Base-by-base conservation (phyloP, 2,797 vertebrate species). In the Eremophila alpestris region DNA sequence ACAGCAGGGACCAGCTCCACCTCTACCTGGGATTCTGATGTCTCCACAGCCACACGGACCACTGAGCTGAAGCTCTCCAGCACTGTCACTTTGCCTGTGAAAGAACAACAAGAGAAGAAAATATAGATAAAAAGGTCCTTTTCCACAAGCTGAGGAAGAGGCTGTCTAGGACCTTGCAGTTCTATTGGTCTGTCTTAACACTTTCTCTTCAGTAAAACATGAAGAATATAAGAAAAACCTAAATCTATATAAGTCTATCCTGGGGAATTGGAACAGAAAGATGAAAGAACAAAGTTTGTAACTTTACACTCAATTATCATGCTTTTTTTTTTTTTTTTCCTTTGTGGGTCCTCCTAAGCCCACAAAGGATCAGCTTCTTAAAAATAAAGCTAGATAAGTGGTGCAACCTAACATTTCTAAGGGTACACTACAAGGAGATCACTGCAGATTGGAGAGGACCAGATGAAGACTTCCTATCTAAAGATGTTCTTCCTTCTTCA, bases 11-110 rank as follows among this genome's bases (percentile, higher is more conserved):
- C 97, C 93, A 99, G 96, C 89, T 98, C 98, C 49, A 98, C 96
- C 49, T 98, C 98, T 6, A 98, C 98, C 41, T 93, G 98, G 62
- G 89, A 95, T 41, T 94, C 80, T 14, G 97, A 96, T 2, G 98
- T 99, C 97, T 98, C 98, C 96, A 99, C 90, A 24, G 97, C 97
- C 92, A 98, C 95, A 27, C 96, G 93, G 12, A 98, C 96, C 15
- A 96, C 94, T 4, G 98, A 84, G 56, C 97, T 96, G 76, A 97
- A 89, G 26, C 96, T 97, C 52, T 98, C 97, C 52, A 98, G 92
- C 58, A 98, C 17, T 4, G 87, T 98, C 95, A 98, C 96, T 96
- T 98, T 97, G 87, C 87, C 98, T 98, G 93, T 23, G 56, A 77
- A 87, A 78, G 56, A 92, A 87, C 9, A 75, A 32, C 12, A 83